Evolutionary conservation across 53 echinoderm and acorn worm genomes (phyloP).

Genomic region (Hippasteria phrygiana): DNA sequence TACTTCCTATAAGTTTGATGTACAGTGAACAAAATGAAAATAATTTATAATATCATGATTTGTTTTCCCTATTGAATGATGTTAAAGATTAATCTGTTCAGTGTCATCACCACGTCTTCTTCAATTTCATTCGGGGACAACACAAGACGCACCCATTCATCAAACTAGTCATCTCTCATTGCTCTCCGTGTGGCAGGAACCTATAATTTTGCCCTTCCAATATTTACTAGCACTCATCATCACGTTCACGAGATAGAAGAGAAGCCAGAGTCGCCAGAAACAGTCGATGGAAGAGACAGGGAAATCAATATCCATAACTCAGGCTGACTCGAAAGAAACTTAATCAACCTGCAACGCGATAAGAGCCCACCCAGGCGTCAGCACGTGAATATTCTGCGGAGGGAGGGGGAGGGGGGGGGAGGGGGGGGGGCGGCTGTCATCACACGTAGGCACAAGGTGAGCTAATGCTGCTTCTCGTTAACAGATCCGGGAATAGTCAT

Average conservation of each 20-base stretch:
- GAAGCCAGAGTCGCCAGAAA: background rate
- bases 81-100: background rate
- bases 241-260: background rate
- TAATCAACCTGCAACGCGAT: background rate
- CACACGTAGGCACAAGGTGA: no score
- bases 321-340: conserved; percentile 2
- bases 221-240: background rate
- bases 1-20: no score
- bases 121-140: background rate
- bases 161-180: background rate
- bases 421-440: no score
- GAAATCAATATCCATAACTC: conserved; percentile 24
- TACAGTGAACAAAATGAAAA: no score
- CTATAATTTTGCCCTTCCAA: background rate
- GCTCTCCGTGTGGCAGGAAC: background rate
- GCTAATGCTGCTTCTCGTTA: no score
- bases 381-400: background rate
- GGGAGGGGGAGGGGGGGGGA: no score
- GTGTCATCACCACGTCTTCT: background rate
- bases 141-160: background rate
- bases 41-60: no score
- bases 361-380: background rate
- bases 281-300: conserved; percentile 16
- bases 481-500: no score
- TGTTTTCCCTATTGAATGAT: no score